These are phyloP conservation scores for Drosophila tristis DNA, from an alignment of 1,140 invertebrate genomes.

Conservation along the genomic window DNA sequence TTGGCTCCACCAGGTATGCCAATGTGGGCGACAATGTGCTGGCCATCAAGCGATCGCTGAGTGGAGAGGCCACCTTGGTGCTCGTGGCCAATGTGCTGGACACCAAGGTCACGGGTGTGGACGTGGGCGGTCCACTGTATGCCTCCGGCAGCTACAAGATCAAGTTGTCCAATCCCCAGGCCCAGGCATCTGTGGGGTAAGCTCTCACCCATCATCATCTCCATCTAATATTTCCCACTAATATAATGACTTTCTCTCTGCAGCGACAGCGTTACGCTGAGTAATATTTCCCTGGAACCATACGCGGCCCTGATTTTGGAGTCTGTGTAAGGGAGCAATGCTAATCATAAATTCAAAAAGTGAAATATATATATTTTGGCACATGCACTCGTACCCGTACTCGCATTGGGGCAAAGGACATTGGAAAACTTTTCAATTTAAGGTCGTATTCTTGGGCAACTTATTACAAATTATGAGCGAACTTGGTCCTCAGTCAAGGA, in stretches of 20 bases:
- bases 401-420: conserved; percentile 38
- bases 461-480: conserved; percentile 79
- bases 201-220: conserved; percentile 26
- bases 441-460: conserved; percentile 55
- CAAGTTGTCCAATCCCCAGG: conserved; percentile 53
- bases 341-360: conserved; percentile 60
- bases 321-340: conserved; percentile 49
- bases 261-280: conserved; percentile 50
- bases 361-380: conserved; percentile 8
- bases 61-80: conserved; percentile 45
- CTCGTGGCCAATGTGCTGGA: conserved; percentile 66
- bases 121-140: conserved; percentile 50
- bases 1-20: conserved; percentile 76
- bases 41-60: conserved; percentile 59
- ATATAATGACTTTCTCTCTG: background rate
- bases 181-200: conserved; percentile 55
- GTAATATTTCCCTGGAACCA: conserved; percentile 53
- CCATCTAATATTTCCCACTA: conserved; percentile 3
- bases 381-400: too few relatives aligned
- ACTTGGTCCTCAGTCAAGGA: conserved; percentile 61
- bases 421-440: conserved; percentile 76
- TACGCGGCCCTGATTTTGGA: conserved; percentile 69
- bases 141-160: conserved; percentile 53
- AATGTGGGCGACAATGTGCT: conserved; percentile 64
- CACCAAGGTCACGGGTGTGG: conserved; percentile 33